phyloP scores from a whole-genome alignment of 2,888 invertebrate genomes.

The Tyria jacobaeae region DNA sequence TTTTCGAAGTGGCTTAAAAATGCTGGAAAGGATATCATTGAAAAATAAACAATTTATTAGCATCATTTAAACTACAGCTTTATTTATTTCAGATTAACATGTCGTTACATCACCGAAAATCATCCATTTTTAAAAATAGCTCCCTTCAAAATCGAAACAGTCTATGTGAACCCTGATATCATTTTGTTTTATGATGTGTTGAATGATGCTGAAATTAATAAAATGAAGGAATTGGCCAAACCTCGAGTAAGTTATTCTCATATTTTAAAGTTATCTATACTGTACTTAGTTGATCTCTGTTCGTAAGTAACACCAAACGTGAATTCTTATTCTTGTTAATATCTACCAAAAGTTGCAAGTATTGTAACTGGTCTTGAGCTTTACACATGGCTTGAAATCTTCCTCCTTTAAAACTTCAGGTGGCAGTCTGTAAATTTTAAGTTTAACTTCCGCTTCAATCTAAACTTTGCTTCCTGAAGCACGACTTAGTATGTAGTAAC shows the following conservation, averaged over 20 bases:
- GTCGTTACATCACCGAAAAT: conserved; percentile 90
- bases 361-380: background rate
- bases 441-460: background rate
- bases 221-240: conserved; percentile 93
- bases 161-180: conserved; percentile 92
- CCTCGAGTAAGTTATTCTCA: conserved; percentile 89
- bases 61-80: too few species aligned
- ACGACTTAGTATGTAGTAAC: background rate
- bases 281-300: background rate
- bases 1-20: too few species aligned
- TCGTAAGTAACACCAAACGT: background rate
- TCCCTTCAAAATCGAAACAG: conserved; percentile 94
- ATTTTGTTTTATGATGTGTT: conserved; percentile 96
- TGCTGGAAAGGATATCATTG: too few species aligned
- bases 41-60: too few species aligned
- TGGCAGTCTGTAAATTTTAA: too few species aligned
- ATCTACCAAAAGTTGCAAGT: background rate
- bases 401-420: background rate
- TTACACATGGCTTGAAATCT: background rate
- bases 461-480: background rate
- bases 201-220: conserved; percentile 93
- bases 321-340: background rate
- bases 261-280: background rate
- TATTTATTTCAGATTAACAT: conserved; percentile 85
- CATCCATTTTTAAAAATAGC: conserved; percentile 92